Percentiles rank a stretch among this genome's conserved stretches.
phyloP scores from a whole-genome alignment of 2,888 invertebrate species.

The Andrena dorsata region DNA sequence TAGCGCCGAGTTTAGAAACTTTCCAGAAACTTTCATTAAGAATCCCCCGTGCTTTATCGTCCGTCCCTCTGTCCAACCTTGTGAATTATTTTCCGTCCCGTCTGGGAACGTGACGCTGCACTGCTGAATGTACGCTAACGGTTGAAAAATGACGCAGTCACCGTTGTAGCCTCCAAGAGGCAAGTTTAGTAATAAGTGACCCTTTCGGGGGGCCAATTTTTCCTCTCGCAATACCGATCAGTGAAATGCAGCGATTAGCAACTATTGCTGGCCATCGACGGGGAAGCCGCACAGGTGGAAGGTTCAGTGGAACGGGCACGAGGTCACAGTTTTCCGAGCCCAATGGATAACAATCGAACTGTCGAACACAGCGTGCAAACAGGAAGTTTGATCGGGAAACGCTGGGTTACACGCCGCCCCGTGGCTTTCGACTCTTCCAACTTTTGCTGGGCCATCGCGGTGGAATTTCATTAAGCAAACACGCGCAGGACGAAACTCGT shows the following conservation, averaged over 20 bases:
- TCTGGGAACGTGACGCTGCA: neutral
- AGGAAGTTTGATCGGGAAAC: constrained; percentile 43
- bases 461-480: constrained; percentile 66
- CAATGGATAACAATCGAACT: constrained; percentile 28
- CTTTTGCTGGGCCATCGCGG: constrained; percentile 50
- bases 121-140: neutral
- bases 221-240: too few relatives aligned
- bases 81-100: constrained; percentile 37
- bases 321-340: neutral
- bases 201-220: too few relatives aligned
- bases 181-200: too few relatives aligned
- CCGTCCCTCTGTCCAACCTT: constrained; percentile 5
- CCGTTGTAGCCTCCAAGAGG: too few relatives aligned
- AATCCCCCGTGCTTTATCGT: constrained; percentile 42
- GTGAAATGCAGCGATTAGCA: too few relatives aligned
- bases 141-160: too few relatives aligned
- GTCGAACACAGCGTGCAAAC: constrained; percentile 41
- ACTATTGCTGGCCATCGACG: too few relatives aligned
- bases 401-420: constrained; percentile 20
- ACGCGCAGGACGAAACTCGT: constrained; percentile 52
- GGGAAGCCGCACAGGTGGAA: neutral
- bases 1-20: constrained; percentile 32
- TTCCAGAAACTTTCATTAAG: constrained; percentile 43
- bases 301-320: neutral
- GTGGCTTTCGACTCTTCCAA: constrained; percentile 55